Evolutionary conservation across 2,113 vertebrate species (phyloP).

Genomic region (Desmodus rotundus): DNA sequence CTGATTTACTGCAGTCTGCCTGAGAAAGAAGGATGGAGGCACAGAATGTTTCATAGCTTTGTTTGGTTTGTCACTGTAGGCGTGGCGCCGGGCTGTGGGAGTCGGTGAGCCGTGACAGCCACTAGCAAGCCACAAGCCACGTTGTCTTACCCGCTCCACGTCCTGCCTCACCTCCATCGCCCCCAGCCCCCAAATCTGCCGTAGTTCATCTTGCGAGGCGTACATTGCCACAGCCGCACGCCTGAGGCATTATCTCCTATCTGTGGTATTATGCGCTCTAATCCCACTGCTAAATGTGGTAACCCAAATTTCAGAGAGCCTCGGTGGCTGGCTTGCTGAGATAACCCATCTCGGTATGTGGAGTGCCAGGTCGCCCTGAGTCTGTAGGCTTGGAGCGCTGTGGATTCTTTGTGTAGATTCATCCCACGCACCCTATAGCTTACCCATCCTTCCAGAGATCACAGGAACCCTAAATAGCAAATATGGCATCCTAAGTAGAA

Average conservation of each 20-base stretch:
- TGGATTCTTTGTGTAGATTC: constrained; percentile 74
- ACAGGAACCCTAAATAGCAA: constrained; percentile 79
- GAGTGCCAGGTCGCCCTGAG: constrained; percentile 75
- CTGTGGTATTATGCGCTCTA: constrained; percentile 73
- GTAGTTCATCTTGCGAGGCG: constrained; percentile 42
- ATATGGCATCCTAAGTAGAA: constrained; percentile 76
- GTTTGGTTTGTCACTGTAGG: constrained; percentile 29
- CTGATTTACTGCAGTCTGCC: background rate
- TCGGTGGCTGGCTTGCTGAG: constrained; percentile 68
- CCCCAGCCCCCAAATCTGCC: background rate
- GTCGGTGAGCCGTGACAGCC: background rate
- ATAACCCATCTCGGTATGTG: constrained; percentile 66
- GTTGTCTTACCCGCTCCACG: background rate
- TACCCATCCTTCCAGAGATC: constrained; percentile 79
- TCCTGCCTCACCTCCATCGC: constrained; percentile 31
- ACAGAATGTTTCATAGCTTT: constrained; percentile 24
- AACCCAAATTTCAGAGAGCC: constrained; percentile 71
- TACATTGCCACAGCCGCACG: constrained; percentile 38
- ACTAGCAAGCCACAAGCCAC: constrained; percentile 43
- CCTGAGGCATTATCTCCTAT: constrained; percentile 81
- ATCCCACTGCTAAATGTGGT: constrained; percentile 76
- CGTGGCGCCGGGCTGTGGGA: background rate
- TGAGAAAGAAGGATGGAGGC: constrained; percentile 14
- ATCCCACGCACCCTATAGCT: constrained; percentile 80
- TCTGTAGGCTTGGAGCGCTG: constrained; percentile 71